These are phyloP conservation scores for Paramuricea clavata DNA, from an alignment of 92 coral and sea anemone species.

Conservation along the genomic window DNA sequence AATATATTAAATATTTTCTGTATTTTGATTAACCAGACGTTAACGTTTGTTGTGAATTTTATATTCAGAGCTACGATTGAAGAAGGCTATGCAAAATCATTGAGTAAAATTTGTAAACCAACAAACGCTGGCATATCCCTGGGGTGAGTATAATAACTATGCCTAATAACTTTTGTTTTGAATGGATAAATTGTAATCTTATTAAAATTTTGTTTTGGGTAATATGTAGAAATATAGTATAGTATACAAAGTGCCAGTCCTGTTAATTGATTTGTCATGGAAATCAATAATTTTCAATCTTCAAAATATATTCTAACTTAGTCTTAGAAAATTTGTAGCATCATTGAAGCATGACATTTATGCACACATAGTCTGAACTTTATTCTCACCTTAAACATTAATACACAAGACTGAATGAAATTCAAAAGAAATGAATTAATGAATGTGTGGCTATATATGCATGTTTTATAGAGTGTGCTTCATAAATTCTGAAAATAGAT, in stretches of 20 bases:
- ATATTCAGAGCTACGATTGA: slow-evolving; percentile 86
- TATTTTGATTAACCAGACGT: neutral
- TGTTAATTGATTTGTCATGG: neutral
- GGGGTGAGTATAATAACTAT: slow-evolving; percentile 75
- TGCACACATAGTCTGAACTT: too few relatives aligned
- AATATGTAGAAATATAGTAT: neutral
- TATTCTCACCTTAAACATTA: too few relatives aligned
- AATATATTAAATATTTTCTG: neutral
- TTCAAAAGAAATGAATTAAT: neutral
- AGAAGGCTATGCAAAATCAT: slow-evolving; percentile 86
- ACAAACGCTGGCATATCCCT: slow-evolving; percentile 86
- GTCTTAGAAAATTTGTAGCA: too few relatives aligned
- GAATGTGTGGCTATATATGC: too few relatives aligned
- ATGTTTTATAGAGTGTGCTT: too few relatives aligned
- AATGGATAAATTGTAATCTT: neutral
- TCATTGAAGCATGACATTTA: too few relatives aligned
- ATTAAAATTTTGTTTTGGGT: neutral
- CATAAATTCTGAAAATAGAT: too few relatives aligned
- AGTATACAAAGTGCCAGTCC: neutral
- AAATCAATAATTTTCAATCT: neutral
- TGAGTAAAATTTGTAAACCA: slow-evolving; percentile 88
- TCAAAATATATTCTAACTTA: neutral
- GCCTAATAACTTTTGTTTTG: neutral
- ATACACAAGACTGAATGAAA: neutral
- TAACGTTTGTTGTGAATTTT: slow-evolving; percentile 16